Percentiles rank a stretch among this genome's conserved stretches.
Evolutionary conservation across 2,888 invertebrate species (phyloP).

Genomic region (Thymelicus lineola): DNA sequence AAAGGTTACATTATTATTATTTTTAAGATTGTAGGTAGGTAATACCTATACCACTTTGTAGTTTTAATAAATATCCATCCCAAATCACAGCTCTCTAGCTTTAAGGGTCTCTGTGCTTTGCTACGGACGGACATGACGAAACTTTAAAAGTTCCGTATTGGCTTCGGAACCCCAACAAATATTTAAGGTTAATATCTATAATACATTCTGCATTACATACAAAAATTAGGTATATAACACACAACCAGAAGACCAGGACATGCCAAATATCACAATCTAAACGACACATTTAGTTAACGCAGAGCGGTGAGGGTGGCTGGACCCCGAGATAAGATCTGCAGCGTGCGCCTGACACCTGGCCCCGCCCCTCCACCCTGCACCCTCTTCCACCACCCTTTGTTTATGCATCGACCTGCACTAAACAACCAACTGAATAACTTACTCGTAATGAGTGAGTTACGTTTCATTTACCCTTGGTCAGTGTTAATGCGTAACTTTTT

Average conservation of each 20-base stretch:
- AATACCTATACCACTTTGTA: too few species aligned
- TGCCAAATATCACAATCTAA: constrained; percentile 4
- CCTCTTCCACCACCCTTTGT: constrained; percentile 53
- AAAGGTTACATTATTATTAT: too few species aligned
- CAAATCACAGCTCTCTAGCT: too few species aligned
- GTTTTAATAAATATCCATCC: too few species aligned
- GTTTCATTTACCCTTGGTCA: neutral
- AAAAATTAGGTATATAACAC: neutral
- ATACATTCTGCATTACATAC: too few species aligned
- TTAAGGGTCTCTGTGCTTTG: too few species aligned
- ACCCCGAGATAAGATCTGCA: constrained; percentile 74
- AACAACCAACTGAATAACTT: constrained; percentile 38
- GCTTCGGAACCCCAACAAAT: too few species aligned
- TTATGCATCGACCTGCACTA: constrained; percentile 49
- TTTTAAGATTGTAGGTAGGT: too few species aligned
- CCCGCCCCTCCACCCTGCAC: constrained; percentile 66
- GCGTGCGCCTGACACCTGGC: constrained; percentile 79
- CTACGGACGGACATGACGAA: too few species aligned
- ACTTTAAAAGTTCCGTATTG: too few species aligned
- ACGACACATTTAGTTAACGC: constrained; percentile 5
- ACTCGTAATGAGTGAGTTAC: neutral
- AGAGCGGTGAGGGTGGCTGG: constrained; percentile 7
- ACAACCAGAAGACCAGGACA: neutral
- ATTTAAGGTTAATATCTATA: too few species aligned
- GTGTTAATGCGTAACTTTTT: neutral